phyloP scores from a whole-genome alignment of 2,113 vertebrate genomes.

The Leptodactylus fuscus region DNA sequence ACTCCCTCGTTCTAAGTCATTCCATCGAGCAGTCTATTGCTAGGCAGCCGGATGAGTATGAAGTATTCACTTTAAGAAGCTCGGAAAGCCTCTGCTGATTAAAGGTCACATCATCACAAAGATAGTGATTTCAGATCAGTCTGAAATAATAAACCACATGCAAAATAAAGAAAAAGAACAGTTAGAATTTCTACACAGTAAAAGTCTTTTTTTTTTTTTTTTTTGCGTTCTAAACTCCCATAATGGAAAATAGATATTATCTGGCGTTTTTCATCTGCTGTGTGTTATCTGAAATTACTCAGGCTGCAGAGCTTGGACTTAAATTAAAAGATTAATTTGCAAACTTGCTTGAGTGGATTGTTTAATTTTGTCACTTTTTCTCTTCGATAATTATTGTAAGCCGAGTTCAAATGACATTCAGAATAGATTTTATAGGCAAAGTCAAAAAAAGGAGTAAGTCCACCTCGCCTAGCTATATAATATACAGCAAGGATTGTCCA shows the following conservation, averaged over 20 bases:
- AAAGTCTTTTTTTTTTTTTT: conserved; percentile 45
- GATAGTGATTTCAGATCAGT: conserved; percentile 40
- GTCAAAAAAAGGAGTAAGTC: background rate
- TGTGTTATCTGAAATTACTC: conserved; percentile 58
- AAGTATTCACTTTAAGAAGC: conserved; percentile 31
- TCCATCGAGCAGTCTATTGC: background rate
- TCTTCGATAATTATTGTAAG: conserved; percentile 50
- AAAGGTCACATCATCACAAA: conserved; percentile 47
- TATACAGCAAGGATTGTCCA: background rate
- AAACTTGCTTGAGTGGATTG: conserved; percentile 56
- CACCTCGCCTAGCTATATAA: background rate
- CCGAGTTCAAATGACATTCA: conserved; percentile 31
- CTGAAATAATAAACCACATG: conserved; percentile 38
- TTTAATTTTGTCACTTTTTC: conserved; percentile 59
- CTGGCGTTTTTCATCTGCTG: conserved; percentile 52
- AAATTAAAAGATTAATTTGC: conserved; percentile 61
- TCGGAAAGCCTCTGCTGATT: conserved; percentile 28
- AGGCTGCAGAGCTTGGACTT: conserved; percentile 47
- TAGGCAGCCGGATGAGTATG: conserved; percentile 3
- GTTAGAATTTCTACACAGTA: conserved; percentile 12
- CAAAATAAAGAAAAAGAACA: conserved; percentile 42
- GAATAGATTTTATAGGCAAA: conserved; percentile 28
- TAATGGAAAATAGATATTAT: conserved; percentile 59
- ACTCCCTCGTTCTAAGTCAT: background rate
- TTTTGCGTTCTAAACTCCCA: conserved; percentile 42